A percentile compares a stretch with the other conserved stretches of the same genome.
Evolutionary conservation across 2,113 vertebrate species (phyloP).

Genomic region (Oncorhynchus gorbuscha): DNA sequence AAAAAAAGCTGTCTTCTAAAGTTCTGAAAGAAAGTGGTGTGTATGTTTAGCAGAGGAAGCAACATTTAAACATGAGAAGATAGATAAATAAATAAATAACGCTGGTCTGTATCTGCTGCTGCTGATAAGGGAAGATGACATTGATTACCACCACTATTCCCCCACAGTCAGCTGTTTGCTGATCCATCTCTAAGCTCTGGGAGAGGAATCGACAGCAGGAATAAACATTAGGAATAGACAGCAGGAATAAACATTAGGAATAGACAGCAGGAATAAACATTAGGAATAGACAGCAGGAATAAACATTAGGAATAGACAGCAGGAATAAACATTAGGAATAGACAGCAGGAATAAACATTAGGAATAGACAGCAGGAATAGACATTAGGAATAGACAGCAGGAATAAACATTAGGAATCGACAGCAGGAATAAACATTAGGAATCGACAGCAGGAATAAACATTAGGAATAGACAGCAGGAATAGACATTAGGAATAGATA

Average conservation of each 20-base stretch:
- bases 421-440: no score
- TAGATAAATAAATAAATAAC: constrained; percentile 49
- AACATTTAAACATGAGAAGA: constrained; percentile 59
- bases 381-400: accelerated
- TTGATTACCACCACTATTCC: constrained; percentile 59
- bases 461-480: no score
- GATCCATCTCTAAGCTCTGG: constrained; percentile 31
- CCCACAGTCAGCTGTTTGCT: constrained; percentile 52
- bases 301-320: no score
- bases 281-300: no score
- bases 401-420: no score
- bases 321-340: no score
- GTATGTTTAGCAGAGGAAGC: constrained; percentile 26
- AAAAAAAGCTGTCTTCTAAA: constrained; percentile 51
- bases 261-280: constrained; percentile 8
- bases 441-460: background rate
- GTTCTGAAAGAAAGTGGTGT: constrained; percentile 46
- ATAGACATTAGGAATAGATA: background rate
- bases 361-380: background rate
- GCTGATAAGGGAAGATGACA: constrained; percentile 67
- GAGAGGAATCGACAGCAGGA: background rate
- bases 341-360: no score
- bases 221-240: no score
- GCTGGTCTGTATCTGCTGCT: constrained; percentile 48
- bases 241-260: background rate